Base-by-base conservation (phyloP, 2,888 invertebrate species). In the Augiades crinisus region DNA sequence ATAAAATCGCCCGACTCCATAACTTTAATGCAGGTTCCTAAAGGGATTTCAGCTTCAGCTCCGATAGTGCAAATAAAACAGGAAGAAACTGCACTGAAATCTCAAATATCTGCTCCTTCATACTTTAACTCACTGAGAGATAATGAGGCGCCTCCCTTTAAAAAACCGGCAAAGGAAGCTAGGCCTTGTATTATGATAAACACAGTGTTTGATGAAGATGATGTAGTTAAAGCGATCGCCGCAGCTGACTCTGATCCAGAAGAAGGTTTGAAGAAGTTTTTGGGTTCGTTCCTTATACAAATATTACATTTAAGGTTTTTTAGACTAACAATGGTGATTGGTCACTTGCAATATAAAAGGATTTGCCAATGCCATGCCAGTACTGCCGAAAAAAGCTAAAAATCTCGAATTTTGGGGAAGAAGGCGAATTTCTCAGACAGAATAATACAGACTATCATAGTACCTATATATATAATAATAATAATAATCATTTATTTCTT, bases 81-180 rank as follows among this genome's bases (percentile, higher is more conserved):
- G 47, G 5, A 33, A 71, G 12, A 72, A 68, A 47, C 53, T 2
- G 30, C 41, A 6, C 34, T 67, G 33, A 60, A 59, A 53, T 40
- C 61, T 0, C 82, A 87, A 53, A 68, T 66, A 16, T 89, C 89
- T 0, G 89, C 88, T 0, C 88, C 89, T 0, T 81, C 76, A 0
- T 83, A 85, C 59, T 65, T 86, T 1, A 63, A 73, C 47, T 86
- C 77, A 0, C 55, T 89, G n/a, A 74, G 67, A 31, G 75, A 78
- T n/a, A 81, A 81, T 17, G 72, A 78, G 0, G 72, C 76, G 0
- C 85, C 85, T 1, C 85, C 87, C 0, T 88, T 87, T 46, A 62
- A 50, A 30, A 69, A 57, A 36, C 81, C 83, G 0, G 69, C 31
- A 0, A 61, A 53, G 8, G 70, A 75, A 45, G 54, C 65, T 0